phyloP scores from a whole-genome alignment of 1,140 invertebrate species.

The Zelostemma sp. region DNA sequence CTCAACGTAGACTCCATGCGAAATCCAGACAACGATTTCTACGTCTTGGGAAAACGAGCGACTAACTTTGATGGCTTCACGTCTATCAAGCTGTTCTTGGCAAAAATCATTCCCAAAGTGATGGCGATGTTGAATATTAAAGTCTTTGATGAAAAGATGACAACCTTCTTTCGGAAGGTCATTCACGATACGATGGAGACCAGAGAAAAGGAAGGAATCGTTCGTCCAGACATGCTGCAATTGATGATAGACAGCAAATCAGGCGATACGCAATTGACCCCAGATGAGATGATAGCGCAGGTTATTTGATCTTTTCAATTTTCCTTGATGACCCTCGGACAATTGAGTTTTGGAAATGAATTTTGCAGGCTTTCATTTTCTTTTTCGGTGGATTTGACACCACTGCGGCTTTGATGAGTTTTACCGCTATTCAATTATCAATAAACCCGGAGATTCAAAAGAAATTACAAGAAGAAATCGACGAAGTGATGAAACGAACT shows the following conservation, averaged over 20 bases:
- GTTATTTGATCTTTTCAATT: slow-evolving; percentile 13
- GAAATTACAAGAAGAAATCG: slow-evolving; percentile 45
- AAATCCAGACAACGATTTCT: slow-evolving; percentile 20
- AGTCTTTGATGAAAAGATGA: slow-evolving; percentile 31
- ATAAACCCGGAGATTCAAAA: slow-evolving; percentile 73
- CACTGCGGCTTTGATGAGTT: slow-evolving; percentile 69
- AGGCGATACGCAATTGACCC: slow-evolving; percentile 26
- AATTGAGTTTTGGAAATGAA: no score
- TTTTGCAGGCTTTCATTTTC: slow-evolving; percentile 55
- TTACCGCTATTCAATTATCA: slow-evolving; percentile 70
- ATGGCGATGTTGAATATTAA: slow-evolving; percentile 35
- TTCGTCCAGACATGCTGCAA: slow-evolving; percentile 70
- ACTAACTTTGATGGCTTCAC: slow-evolving; percentile 56
- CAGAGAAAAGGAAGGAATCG: slow-evolving; percentile 64
- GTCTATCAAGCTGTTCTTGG: slow-evolving; percentile 31
- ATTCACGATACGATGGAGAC: slow-evolving; percentile 68
- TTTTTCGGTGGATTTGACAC: slow-evolving; percentile 73
- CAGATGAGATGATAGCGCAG: slow-evolving; percentile 33
- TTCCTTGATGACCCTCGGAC: no score
- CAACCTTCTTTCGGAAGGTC: slow-evolving; percentile 57
- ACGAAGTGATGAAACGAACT: slow-evolving; percentile 17
- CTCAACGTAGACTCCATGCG: slow-evolving; percentile 19
- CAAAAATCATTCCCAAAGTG: slow-evolving; percentile 21
- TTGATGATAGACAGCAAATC: slow-evolving; percentile 67
- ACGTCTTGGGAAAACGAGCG: slow-evolving; percentile 14